A percentile compares a stretch with the other conserved stretches of the same genome.
phyloP scores from a whole-genome alignment of 2,888 invertebrate genomes.

The Drosophila bunnanda region DNA sequence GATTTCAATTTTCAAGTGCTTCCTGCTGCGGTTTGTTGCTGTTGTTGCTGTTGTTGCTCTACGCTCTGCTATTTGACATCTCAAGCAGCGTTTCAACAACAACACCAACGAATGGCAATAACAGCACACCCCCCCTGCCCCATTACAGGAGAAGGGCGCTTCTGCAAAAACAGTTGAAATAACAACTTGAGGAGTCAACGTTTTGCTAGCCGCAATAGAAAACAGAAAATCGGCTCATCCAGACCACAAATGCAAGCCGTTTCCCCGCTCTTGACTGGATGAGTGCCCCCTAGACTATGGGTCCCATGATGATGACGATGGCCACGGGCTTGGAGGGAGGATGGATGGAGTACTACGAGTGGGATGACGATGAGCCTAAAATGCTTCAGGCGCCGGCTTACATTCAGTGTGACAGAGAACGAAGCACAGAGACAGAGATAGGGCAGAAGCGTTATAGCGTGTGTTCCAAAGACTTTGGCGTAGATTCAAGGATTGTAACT shows the following conservation, averaged over 20 bases:
- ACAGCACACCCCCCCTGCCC: constrained; percentile 15
- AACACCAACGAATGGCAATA: constrained; percentile 28
- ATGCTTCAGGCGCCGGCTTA: constrained; percentile 41
- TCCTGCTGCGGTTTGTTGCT: constrained; percentile 62
- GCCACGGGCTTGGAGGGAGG: background rate
- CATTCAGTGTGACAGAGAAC: constrained; percentile 5
- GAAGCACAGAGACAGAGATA: background rate
- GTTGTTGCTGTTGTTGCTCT: constrained; percentile 38
- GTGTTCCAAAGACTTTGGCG: background rate
- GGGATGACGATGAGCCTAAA: constrained; percentile 36
- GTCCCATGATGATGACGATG: constrained; percentile 15
- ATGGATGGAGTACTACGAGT: constrained; percentile 1
- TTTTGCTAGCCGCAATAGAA: constrained; percentile 54
- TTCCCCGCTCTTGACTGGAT: constrained; percentile 64
- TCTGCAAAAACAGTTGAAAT: constrained; percentile 66
- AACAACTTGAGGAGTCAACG: constrained; percentile 62
- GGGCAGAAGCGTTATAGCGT: background rate
- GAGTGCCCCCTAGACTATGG: constrained; percentile 49
- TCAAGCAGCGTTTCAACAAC: constrained; percentile 69
- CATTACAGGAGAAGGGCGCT: background rate
- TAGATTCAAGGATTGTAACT: constrained; percentile 16
- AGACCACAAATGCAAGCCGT: constrained; percentile 63
- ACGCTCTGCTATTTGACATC: constrained; percentile 71
- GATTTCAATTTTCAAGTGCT: constrained; percentile 78
- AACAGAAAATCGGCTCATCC: constrained; percentile 69